These are phyloP conservation scores for Meliscaeva auricollis DNA, from an alignment of 2,888 invertebrate species.

Conservation along the genomic window DNA sequence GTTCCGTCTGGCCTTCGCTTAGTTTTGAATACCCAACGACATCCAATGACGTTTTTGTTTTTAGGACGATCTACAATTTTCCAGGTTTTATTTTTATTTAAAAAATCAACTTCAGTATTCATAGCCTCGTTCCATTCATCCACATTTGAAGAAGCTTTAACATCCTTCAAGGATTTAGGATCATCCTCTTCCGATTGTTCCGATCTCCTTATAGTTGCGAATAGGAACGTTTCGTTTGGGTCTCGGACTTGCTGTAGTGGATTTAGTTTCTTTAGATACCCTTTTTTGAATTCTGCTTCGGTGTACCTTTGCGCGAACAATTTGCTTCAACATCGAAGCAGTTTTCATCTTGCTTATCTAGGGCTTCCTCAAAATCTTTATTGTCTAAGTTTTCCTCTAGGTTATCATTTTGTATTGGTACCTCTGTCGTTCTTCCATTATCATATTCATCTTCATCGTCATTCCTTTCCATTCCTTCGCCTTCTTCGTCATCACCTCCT, in stretches of 20 bases:
- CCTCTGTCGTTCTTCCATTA: background rate
- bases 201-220: background rate
- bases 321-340: background rate
- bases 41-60: slow-evolving; percentile 15
- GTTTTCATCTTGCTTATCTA: background rate
- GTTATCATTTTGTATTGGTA: background rate
- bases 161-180: background rate
- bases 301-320: background rate
- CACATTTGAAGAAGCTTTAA: background rate
- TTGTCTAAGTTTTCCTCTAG: background rate
- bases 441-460: too few relatives aligned
- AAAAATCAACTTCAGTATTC: slow-evolving; percentile 74
- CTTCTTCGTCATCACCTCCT: background rate
- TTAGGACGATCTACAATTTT: slow-evolving; percentile 51
- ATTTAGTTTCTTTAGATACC: background rate
- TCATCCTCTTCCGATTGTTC: background rate
- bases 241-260: background rate
- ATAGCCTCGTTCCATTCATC: slow-evolving; percentile 61
- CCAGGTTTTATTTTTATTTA: slow-evolving; percentile 74
- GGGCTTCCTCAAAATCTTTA: too few relatives aligned
- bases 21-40: slow-evolving; percentile 35
- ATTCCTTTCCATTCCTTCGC: background rate
- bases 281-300: background rate
- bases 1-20: slow-evolving; percentile 31
- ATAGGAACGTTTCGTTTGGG: slow-evolving; percentile 11